Conservation (phyloP, 2,888 invertebrate genomes). For the Crossocerus cetratus region DNA sequence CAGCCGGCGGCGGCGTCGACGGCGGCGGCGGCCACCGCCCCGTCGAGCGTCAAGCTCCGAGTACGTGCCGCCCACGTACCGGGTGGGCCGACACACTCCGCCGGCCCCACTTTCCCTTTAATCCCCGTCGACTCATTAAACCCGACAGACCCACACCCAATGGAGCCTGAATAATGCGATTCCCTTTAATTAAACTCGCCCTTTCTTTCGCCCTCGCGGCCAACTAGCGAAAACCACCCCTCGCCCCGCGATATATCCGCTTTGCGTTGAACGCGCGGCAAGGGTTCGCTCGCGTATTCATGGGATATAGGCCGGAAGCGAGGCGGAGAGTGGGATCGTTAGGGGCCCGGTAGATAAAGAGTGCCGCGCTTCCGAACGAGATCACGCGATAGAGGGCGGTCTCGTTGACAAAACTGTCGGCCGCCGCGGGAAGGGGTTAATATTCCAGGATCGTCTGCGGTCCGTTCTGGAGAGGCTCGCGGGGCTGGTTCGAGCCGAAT, state of each 20-base stretch:
- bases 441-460: slow-evolving; percentile 1
- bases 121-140: background rate
- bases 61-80: slow-evolving; percentile 45
- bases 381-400: background rate
- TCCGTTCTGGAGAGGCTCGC: slow-evolving; percentile 34
- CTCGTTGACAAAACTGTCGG: background rate
- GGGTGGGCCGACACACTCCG: slow-evolving; percentile 60
- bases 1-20: background rate
- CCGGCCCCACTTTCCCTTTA: background rate
- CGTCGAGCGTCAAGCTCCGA: background rate
- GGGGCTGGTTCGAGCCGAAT: slow-evolving; percentile 35
- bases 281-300: too few relatives aligned
- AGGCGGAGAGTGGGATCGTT: too few relatives aligned
- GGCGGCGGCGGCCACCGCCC: slow-evolving; percentile 1
- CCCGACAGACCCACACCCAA: background rate
- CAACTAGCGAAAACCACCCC: too few relatives aligned
- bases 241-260: too few relatives aligned
- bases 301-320: too few relatives aligned
- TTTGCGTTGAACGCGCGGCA: too few relatives aligned
- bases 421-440: slow-evolving; percentile 1
- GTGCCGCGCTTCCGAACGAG: background rate
- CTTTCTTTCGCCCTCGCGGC: too few relatives aligned
- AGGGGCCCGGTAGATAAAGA: too few relatives aligned
- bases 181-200: too few relatives aligned
- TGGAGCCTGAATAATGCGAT: too few relatives aligned